A percentile compares a stretch with the other conserved stretches of the same genome.
Conservation (phyloP, 2,888 invertebrate genomes). For the Agrochola macilenta region DNA sequence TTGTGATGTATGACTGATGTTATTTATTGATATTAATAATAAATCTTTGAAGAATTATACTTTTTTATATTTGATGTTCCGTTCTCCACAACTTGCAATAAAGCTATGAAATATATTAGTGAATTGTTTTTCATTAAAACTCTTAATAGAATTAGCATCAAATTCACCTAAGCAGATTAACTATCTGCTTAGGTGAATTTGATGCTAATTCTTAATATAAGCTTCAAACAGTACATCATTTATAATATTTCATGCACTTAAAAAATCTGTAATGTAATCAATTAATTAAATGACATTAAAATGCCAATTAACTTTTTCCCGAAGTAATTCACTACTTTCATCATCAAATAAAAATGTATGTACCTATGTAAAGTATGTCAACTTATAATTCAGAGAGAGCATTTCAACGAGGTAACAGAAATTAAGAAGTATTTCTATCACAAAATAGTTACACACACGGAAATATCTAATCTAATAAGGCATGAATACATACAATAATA, state of each 20-base stretch:
- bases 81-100: neutral
- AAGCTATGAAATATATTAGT: neutral
- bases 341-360: neutral
- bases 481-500: neutral
- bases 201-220: too few relatives aligned
- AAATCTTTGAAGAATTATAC: constrained; percentile 80
- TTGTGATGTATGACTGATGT: constrained; percentile 83
- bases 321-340: neutral
- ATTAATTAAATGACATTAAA: neutral
- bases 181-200: too few relatives aligned
- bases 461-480: neutral
- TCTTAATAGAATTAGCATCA: neutral
- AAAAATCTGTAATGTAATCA: neutral
- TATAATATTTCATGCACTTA: neutral
- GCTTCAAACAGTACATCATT: neutral
- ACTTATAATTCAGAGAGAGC: neutral
- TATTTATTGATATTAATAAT: constrained; percentile 86
- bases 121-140: neutral
- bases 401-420: neutral
- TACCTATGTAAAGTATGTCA: too few relatives aligned
- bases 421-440: neutral
- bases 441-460: neutral
- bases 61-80: constrained; percentile 59
- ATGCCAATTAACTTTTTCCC: neutral
- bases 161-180: neutral